A percentile compares a stretch with the other conserved stretches of the same genome.
Conservation (phyloP, 1,140 invertebrate species). For the Fopius arisanus region DNA sequence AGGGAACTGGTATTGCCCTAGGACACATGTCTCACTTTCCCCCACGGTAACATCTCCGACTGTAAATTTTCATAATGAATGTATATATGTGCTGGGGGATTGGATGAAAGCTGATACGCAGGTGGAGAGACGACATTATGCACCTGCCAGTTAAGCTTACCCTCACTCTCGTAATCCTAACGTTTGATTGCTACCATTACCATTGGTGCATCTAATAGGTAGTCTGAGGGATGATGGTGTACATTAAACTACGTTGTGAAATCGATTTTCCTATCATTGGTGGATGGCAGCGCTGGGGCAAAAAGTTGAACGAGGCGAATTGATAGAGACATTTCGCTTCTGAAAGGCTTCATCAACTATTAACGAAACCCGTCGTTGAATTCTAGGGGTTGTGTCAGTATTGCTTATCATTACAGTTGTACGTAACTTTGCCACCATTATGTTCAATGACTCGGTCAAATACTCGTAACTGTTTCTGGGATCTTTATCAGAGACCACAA, state of each 20-base stretch:
- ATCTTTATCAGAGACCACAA: too few relatives aligned
- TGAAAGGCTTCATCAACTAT: background rate
- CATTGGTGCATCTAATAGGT: background rate
- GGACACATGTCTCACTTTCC: background rate
- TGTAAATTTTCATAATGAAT: slow-evolving; percentile 7
- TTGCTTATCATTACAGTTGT: background rate
- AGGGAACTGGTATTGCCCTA: slow-evolving; percentile 6
- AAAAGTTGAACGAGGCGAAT: background rate
- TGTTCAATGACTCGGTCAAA: background rate
- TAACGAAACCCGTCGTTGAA: background rate
- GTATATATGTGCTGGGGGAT: background rate
- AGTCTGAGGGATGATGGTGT: background rate
- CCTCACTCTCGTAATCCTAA: slow-evolving; percentile 47
- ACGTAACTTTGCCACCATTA: background rate
- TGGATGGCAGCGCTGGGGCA: too few relatives aligned
- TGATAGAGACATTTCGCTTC: background rate
- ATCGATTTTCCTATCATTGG: background rate
- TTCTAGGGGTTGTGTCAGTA: background rate
- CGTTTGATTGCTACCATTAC: slow-evolving; percentile 55
- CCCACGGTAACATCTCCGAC: background rate
- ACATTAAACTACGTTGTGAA: background rate
- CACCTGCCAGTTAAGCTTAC: slow-evolving; percentile 37
- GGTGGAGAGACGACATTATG: slow-evolving; percentile 29
- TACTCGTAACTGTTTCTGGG: too few relatives aligned
- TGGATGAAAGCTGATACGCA: slow-evolving; percentile 10